Evolutionary conservation across 1,140 invertebrate species (phyloP).

Genomic region (Lepidurus arcticus): DNA sequence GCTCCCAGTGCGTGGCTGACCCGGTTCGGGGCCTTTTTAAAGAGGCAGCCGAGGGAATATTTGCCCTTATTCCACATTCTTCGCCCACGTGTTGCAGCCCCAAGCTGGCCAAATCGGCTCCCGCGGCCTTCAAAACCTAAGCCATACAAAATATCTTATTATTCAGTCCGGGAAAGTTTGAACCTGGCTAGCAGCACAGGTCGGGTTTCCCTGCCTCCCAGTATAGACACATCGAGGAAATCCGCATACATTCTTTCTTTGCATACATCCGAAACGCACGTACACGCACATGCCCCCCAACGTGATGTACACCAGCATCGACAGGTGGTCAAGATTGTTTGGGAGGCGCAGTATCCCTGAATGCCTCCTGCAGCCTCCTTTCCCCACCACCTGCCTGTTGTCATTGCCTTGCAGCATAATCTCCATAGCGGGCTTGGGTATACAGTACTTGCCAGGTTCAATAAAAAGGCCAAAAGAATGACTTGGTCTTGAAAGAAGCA

Average conservation of each 20-base stretch:
- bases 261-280: not conserved
- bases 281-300: not conserved
- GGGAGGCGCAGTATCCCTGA: not conserved
- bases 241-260: not conserved
- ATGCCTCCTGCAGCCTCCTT: not conserved
- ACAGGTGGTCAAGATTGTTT: not conserved
- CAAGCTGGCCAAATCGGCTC: not conserved
- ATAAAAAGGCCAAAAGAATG: not conserved
- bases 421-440: too few species aligned
- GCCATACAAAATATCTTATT: not conserved
- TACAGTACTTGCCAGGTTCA: too few species aligned
- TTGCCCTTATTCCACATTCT: not conserved
- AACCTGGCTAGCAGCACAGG: not conserved
- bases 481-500: not conserved
- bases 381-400: not conserved
- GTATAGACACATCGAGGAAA: not conserved
- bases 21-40: not conserved
- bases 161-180: not conserved
- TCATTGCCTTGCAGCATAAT: not conserved
- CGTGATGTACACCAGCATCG: not conserved
- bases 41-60: not conserved
- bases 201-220: not conserved
- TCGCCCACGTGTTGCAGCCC: not conserved
- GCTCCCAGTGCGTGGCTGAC: not conserved
- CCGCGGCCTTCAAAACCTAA: not conserved